phyloP scores from a whole-genome alignment of 2,888 invertebrate genomes.

The Colostygia pectinataria region DNA sequence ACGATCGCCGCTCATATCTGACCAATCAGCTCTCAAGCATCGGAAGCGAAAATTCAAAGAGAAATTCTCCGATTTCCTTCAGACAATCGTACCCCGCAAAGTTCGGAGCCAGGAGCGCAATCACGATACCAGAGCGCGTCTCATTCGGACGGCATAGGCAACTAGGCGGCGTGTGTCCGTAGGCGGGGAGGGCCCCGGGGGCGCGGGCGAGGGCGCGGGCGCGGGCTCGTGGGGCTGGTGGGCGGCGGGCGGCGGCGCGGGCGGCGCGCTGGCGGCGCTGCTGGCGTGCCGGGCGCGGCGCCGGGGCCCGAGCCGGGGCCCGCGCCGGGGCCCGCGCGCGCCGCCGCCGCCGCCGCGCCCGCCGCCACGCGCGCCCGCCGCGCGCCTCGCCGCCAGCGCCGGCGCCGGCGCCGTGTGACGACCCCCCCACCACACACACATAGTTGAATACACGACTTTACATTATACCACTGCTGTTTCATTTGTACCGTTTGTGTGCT shows the following conservation, averaged over 20 bases:
- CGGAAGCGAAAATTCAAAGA: not conserved
- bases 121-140: constrained; percentile 20
- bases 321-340: constrained; percentile 47
- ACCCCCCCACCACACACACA: constrained; percentile 42
- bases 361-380: constrained; percentile 70
- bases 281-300: constrained; percentile 45
- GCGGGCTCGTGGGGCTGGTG: constrained; percentile 39
- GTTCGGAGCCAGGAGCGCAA: constrained; percentile 24
- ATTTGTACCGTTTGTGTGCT: constrained; percentile 35
- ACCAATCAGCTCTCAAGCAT: not conserved
- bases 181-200: constrained; percentile 43
- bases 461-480: constrained; percentile 53
- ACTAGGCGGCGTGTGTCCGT: constrained; percentile 51
- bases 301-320: constrained; percentile 43
- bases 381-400: constrained; percentile 55
- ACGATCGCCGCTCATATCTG: no score
- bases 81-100: not conserved
- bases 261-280: constrained; percentile 50
- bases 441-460: constrained; percentile 71
- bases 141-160: constrained; percentile 27
- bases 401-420: constrained; percentile 74
- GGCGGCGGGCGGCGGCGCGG: constrained; percentile 44
- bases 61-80: not conserved
- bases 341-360: constrained; percentile 69
- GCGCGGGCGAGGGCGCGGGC: constrained; percentile 28